Base-by-base conservation (phyloP, 2,113 vertebrate species). In the Pica pica region DNA sequence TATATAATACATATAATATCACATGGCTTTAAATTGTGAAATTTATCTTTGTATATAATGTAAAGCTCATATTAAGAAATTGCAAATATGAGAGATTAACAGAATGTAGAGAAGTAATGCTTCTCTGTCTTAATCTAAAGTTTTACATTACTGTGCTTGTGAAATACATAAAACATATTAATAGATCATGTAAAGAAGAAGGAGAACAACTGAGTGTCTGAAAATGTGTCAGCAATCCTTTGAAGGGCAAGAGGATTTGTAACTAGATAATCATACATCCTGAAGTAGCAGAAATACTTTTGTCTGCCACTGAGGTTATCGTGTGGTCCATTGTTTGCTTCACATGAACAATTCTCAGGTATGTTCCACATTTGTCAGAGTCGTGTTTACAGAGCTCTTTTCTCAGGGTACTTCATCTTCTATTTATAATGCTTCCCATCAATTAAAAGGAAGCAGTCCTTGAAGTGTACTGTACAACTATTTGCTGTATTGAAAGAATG, bases 381-480 rank as follows among this genome's bases (percentile, higher is more conserved):
- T 80, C 73, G 53, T 86, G 69, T 92, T 94, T 93, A 65, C 76
- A 91, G 88, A 83, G 19, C 12, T 33, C 60, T 94, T 77, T 90
- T 70, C 64, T 86, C 86, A 83, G 63, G 33, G 39, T 84, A 24
- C 13, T 91, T 94, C 33, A 42, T 92, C 69, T 95, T 80, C 41
- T 75, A 31, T 61, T 94, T 83, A 37, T 56, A 84, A 60, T 84
- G 47, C 39, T 94, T 92, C 53, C 30, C 49, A 42, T 79, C 67
- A 95, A 55, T 97, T 95, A 87, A 79, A 95, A 87, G 60, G 18
- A 74, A 91, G 56, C 16, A 92, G 68, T 84, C 55, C n/a, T 90
- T 96, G 84, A 56, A 93, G 19, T 8, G 0, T 81, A 82, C 41
- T 57, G 42, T 89, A 44, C 44, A 78, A 37, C 23, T 74, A 28